These are phyloP conservation scores for Upupa epops DNA, from an alignment of 2,113 vertebrate species.

Conservation along the genomic window DNA sequence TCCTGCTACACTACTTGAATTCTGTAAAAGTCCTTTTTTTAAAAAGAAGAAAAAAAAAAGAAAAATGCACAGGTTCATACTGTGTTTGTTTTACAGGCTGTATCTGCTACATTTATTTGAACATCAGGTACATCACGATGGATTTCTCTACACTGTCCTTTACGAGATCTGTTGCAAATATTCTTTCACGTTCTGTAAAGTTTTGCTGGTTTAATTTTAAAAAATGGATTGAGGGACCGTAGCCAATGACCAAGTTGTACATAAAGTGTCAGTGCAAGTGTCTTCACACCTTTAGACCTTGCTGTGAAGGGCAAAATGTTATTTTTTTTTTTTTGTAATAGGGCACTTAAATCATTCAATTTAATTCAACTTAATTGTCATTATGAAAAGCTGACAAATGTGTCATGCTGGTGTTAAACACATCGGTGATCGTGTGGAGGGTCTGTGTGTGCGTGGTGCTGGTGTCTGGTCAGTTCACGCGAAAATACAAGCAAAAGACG, in stretches of 20 bases:
- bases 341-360: slow-evolving; percentile 25
- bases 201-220: slow-evolving; percentile 66
- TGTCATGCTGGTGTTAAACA: slow-evolving; percentile 4
- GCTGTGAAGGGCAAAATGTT: slow-evolving; percentile 12
- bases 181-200: slow-evolving; percentile 66
- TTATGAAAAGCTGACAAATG: background rate
- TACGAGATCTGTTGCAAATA: slow-evolving; percentile 69
- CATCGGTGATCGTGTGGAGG: slow-evolving; percentile 9
- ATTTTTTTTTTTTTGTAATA: slow-evolving; percentile 31
- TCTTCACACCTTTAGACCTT: slow-evolving; percentile 9
- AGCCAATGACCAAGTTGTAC: slow-evolving; percentile 60
- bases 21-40: slow-evolving; percentile 72
- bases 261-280: slow-evolving; percentile 57
- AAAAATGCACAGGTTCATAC: slow-evolving; percentile 66
- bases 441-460: slow-evolving; percentile 17
- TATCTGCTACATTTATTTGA: slow-evolving; percentile 70
- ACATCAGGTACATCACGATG: slow-evolving; percentile 64
- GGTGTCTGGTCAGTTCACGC: background rate
- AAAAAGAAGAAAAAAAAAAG: slow-evolving; percentile 28
- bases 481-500: slow-evolving; percentile 8
- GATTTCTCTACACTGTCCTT: slow-evolving; percentile 64
- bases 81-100: slow-evolving; percentile 61
- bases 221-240: slow-evolving; percentile 61
- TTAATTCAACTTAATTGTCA: background rate
- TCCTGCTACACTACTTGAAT: slow-evolving; percentile 81